Evolutionary conservation across 1,140 invertebrate genomes (phyloP).

Genomic region (Battus philenor): DNA sequence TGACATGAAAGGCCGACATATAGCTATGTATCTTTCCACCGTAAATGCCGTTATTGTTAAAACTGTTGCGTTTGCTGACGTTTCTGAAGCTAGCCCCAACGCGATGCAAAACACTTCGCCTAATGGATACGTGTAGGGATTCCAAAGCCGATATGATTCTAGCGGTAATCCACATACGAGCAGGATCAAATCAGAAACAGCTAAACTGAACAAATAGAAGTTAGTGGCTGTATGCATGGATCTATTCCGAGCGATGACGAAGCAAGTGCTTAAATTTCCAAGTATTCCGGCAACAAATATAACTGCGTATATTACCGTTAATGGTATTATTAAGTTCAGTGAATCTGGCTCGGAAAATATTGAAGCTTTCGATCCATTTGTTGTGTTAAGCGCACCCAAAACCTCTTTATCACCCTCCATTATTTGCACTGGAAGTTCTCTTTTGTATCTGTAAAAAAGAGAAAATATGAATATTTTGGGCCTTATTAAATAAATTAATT

Average conservation of each 20-base stretch:
- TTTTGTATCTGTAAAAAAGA: conserved; percentile 41
- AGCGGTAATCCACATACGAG: conserved; percentile 85
- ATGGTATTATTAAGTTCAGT: conserved; percentile 77
- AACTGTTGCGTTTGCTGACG: conserved; percentile 93
- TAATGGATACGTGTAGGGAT: conserved; percentile 84
- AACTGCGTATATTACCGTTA: conserved; percentile 83
- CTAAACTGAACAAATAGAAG: conserved; percentile 91
- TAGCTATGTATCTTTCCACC: conserved; percentile 95
- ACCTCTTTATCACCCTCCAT: conserved; percentile 43
- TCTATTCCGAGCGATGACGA: conserved; percentile 88
- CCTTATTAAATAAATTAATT: too few species aligned
- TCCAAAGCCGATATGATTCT: conserved; percentile 89
- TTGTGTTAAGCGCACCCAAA: conserved; percentile 36
- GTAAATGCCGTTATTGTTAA: conserved; percentile 97
- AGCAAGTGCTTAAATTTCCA: conserved; percentile 90
- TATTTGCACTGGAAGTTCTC: conserved; percentile 22
- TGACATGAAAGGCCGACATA: conserved; percentile 93
- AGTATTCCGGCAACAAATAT: conserved; percentile 89
- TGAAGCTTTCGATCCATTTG: conserved; percentile 34
- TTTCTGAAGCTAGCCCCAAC: conserved; percentile 85
- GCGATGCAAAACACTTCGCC: conserved; percentile 86
- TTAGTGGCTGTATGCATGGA: conserved; percentile 91
- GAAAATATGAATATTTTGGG: conserved; percentile 19
- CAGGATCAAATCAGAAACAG: conserved; percentile 91
- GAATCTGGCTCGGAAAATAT: conserved; percentile 64